Evolutionary conservation across 1,140 invertebrate genomes (phyloP).

Genomic region (Stenopsyche tienmushanensis): DNA sequence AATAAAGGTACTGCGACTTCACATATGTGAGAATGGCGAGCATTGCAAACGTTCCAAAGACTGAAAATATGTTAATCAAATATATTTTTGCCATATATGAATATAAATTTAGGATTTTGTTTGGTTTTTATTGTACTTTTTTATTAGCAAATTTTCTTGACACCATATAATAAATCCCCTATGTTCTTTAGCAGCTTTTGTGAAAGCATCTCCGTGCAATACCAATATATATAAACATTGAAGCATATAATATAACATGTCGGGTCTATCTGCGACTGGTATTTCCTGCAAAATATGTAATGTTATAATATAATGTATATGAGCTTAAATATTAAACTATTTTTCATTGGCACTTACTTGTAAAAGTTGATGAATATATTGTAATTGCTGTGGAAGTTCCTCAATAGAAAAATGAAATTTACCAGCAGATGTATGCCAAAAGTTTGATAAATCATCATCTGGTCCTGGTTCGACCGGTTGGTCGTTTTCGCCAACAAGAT

Average conservation of each 20-base stretch:
- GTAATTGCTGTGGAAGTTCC: slow-evolving; percentile 88
- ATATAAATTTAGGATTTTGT: neutral
- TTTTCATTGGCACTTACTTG: too few species aligned
- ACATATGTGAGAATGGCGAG: slow-evolving; percentile 90
- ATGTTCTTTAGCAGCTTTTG: slow-evolving; percentile 84
- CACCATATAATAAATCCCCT: slow-evolving; percentile 96
- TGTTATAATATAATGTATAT: neutral
- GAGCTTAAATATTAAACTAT: too few species aligned
- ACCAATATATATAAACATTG: slow-evolving; percentile 90
- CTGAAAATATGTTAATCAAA: slow-evolving; percentile 55
- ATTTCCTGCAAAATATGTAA: slow-evolving; percentile 64
- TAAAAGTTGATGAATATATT: slow-evolving; percentile 87
- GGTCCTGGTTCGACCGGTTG: slow-evolving; percentile 63
- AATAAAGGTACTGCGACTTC: slow-evolving; percentile 87
- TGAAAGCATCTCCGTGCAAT: slow-evolving; percentile 90
- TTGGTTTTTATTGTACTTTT: slow-evolving; percentile 67
- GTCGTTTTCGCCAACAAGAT: slow-evolving; percentile 70
- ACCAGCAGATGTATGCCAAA: slow-evolving; percentile 90
- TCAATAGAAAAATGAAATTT: slow-evolving; percentile 90
- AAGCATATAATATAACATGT: slow-evolving; percentile 91
- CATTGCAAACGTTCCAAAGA: slow-evolving; percentile 90
- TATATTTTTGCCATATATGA: neutral
- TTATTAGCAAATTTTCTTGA: slow-evolving; percentile 93
- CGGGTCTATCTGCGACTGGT: slow-evolving; percentile 80
- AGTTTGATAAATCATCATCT: slow-evolving; percentile 74